Evolutionary conservation across 2,113 vertebrate species (phyloP), one percentile per base, ranked within the genome.

Genomic region (Tricholaema leucomelas): DNA sequence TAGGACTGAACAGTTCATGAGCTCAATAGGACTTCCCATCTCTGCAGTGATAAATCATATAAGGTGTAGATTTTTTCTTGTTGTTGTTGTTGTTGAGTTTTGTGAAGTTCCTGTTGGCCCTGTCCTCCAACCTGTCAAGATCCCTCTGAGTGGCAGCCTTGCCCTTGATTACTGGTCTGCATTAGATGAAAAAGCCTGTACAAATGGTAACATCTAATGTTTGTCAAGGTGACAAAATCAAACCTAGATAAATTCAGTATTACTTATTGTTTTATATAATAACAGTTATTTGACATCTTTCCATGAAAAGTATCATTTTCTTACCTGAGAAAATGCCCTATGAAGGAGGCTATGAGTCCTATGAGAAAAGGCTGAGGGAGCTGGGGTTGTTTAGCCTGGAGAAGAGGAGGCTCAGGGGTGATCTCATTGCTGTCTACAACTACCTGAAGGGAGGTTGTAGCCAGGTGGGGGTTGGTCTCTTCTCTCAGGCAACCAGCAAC

Each of bases 151-250:
- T 33, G 12, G 5, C 63, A 82, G 28, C 2, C 2, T 14, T 72
- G 30, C 23, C 17, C 35, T 44, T 48, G 24, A 69, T 24, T 74
- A 35, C 13, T 24, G 40, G 1, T 65, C 24, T 11, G 7, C 17
- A 73, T 0, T 56, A 70, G 52, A 65, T 38, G 31, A 64, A 90
- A 84, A 77, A 69, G 0, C 23, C 69, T 5, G 7, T 23, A 31
- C 2, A 63, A 77, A 70, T 12, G 23, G 5, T 54, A 40, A 15
- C 11, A 70, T 17, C 65, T 5, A 75, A 15, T 0, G 0, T 27
- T 28, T 18, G 5, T 31, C 3, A 59, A 55, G 19, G 9, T 33
- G 20, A 5, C 8, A 81, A 50, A 12, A 58, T 72, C 2, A 42
- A 42, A 71, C 72, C 31, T 8, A 69, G 1, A 17, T n/a, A 14